phyloP scores from a whole-genome alignment of 2,888 invertebrate genomes.

The Holacanthella duospinosa region DNA sequence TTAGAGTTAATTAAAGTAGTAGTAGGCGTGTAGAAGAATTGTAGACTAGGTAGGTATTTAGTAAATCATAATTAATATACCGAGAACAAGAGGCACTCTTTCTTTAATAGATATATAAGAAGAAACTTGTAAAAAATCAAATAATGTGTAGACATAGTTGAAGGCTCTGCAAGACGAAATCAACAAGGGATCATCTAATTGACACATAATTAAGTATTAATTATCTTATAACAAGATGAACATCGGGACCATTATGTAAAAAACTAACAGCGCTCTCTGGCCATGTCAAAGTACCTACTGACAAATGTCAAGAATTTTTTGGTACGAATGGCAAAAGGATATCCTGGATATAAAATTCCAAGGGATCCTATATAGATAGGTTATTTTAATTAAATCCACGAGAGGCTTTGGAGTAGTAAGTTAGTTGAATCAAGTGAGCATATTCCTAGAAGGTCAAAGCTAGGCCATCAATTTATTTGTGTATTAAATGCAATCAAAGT shows the following conservation, averaged over 20 bases:
- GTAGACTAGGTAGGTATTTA: neutral
- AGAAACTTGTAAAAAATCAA: too few relatives aligned
- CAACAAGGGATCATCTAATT: neutral
- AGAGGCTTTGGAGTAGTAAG: neutral
- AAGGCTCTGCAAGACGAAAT: neutral
- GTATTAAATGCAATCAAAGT: slow-evolving; percentile 6
- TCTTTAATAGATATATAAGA: too few relatives aligned
- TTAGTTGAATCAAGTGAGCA: neutral
- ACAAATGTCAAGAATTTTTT: neutral
- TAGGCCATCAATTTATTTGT: neutral
- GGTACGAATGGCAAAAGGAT: neutral
- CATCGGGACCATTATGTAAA: neutral
- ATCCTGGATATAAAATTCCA: too few relatives aligned
- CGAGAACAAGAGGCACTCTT: slow-evolving; percentile 1
- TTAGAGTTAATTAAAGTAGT: neutral
- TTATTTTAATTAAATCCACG: neutral
- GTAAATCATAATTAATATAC: neutral
- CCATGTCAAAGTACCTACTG: neutral
- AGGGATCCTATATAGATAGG: too few relatives aligned
- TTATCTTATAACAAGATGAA: slow-evolving; percentile 3
- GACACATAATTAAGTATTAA: neutral
- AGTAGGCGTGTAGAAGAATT: too few relatives aligned
- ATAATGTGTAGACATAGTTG: too few relatives aligned
- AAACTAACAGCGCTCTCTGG: neutral
- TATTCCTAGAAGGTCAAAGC: neutral